Evolutionary conservation across 2,888 invertebrate genomes (phyloP), one percentile per base, ranked within the genome.

Genomic region (Nemotelus nigrinus): DNA sequence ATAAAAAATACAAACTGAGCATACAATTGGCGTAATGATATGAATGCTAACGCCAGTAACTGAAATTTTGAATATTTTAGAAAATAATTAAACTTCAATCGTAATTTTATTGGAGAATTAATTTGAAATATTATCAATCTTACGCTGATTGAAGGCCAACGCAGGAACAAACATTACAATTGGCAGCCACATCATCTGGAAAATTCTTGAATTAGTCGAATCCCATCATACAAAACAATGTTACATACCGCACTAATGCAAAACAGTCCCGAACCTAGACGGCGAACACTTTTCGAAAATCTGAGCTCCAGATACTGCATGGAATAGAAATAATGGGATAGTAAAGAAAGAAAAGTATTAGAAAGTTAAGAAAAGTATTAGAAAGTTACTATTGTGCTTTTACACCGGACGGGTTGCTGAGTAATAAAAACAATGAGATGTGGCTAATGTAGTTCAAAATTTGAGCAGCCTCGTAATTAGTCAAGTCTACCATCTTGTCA

Each of bases 1-100:
- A 87, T 97, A 97, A 88, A 97, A 96, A 81, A 96, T 96, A 88
- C 94, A 82, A 90, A 86, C 85, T 55, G 93, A 87, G 85, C 95
- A 95, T 2, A 96, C 94, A 58, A 94, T 90, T 2, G 95, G 93
- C 1, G 96, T 94, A 39, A 95, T 92, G 55, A 93, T 88, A 85
- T 95, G 94, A 57, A 95, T 90, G 82, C 93, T 92, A 7, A 96
- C 90, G 70, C 95, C 96, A 79, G 85, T 84, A 3, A 87, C 86
- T 85, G 76, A 3, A 82, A 81, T 77, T 57, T 43, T 80, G 79
- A 25, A 78, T 67, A 45, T n/a, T 47, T 72, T 63, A 43, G 55
- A 8, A 55, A 39, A 53, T 25, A 70, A 44, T 64, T 58, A 74
- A 55, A 41, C 25, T 25, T 10, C 10, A 25, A 1, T 6, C 7